Percentiles rank a stretch among this genome's conserved stretches.
phyloP scores from a whole-genome alignment of 2,113 vertebrate species.

The Gasterosteus nipponicus region DNA sequence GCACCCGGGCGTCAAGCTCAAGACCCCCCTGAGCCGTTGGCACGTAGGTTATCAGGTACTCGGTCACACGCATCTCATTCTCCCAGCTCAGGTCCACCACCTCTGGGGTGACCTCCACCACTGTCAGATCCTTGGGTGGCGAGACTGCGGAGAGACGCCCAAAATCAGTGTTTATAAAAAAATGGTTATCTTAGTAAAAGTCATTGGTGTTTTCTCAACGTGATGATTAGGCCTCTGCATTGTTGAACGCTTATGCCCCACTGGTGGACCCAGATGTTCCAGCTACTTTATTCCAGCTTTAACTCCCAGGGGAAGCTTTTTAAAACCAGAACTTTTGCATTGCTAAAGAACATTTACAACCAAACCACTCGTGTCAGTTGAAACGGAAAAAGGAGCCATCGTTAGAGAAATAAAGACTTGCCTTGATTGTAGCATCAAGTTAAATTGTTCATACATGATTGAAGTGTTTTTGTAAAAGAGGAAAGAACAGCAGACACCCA shows the following conservation, averaged over 20 bases:
- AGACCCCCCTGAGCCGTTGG: constrained; percentile 90
- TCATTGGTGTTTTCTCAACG: background rate
- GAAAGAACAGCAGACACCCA: background rate
- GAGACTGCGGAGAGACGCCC: constrained; percentile 83
- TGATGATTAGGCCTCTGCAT: no score
- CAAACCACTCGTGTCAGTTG: background rate
- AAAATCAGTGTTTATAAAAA: background rate
- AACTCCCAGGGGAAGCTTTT: no score
- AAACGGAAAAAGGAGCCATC: background rate
- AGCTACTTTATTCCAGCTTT: no score
- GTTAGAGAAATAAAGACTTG: background rate
- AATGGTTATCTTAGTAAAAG: background rate
- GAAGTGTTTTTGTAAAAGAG: background rate
- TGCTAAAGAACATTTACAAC: no score
- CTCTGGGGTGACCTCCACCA: constrained; percentile 89
- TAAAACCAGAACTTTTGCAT: no score
- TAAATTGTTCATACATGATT: background rate
- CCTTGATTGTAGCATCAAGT: background rate
- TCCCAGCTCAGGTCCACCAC: constrained; percentile 93
- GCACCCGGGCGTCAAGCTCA: constrained; percentile 90
- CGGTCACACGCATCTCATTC: constrained; percentile 90
- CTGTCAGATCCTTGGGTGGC: constrained; percentile 89
- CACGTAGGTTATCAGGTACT: constrained; percentile 90
- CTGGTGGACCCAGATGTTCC: no score
- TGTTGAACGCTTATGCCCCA: no score